A percentile compares a stretch with the other conserved stretches of the same genome.
Conservation (phyloP, 2,888 invertebrate genomes). For the Hemaris fuciformis region DNA sequence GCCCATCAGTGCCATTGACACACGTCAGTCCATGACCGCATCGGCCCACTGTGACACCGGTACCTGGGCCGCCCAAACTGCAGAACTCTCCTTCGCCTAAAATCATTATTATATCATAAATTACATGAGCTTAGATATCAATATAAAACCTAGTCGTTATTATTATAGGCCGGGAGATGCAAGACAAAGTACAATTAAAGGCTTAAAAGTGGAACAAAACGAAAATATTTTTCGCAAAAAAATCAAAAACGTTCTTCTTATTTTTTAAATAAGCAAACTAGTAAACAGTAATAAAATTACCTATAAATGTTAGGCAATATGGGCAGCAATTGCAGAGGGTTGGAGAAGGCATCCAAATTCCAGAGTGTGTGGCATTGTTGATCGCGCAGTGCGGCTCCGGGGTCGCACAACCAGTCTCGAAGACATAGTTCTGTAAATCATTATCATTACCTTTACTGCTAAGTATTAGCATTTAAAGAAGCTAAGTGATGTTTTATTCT, state of each 20-base stretch:
- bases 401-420: constrained; percentile 53
- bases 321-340: constrained; percentile 84
- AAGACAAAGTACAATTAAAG: too few species aligned
- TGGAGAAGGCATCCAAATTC: constrained; percentile 78
- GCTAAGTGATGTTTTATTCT: too few species aligned
- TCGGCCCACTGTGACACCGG: constrained; percentile 76
- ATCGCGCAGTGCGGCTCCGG: constrained; percentile 67
- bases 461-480: too few species aligned
- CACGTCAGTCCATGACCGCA: constrained; percentile 83
- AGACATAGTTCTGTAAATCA: constrained; percentile 33
- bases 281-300: too few species aligned
- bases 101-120: constrained; percentile 25
- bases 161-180: too few species aligned
- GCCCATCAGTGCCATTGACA: constrained; percentile 40
- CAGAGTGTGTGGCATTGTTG: constrained; percentile 81
- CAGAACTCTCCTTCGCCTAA: constrained; percentile 77
- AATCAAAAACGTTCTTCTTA: too few species aligned
- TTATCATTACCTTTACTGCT: background rate
- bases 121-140: background rate
- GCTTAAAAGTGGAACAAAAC: too few species aligned
- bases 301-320: constrained; percentile 80
- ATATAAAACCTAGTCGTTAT: too few species aligned
- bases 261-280: background rate
- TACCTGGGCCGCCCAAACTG: constrained; percentile 74
- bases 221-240: too few species aligned